Evolutionary conservation across 2,797 vertebrate genomes (phyloP).

Genomic region (Xiphophorus birchmanni): DNA sequence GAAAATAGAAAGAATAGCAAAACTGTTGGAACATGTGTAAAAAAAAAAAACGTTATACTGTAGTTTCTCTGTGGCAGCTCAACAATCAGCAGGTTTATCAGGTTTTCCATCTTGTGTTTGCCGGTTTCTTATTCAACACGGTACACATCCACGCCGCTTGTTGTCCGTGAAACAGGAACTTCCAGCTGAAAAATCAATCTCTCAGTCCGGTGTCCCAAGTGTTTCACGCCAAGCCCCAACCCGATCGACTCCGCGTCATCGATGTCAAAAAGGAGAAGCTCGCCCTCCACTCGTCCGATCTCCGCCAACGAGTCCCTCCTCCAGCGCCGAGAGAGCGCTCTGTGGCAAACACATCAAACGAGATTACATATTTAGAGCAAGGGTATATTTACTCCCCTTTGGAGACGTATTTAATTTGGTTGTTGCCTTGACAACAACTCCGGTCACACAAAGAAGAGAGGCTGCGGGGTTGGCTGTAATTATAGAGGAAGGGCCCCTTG

Average conservation of each 20-base stretch:
- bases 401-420: constrained; percentile 74
- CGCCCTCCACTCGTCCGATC: constrained; percentile 46
- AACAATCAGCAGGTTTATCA: not conserved
- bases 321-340: constrained; percentile 36
- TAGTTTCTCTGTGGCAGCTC: not conserved
- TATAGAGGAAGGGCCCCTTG: constrained; percentile 75
- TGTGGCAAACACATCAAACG: constrained; percentile 70
- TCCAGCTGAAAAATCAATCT: constrained; percentile 42
- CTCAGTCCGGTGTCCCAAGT: constrained; percentile 33
- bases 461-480: constrained; percentile 76
- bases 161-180: not conserved
- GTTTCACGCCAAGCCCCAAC: constrained; percentile 32
- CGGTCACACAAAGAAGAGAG: constrained; percentile 69
- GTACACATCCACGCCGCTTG: constrained; percentile 7
- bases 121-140: not conserved
- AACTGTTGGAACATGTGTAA: not conserved
- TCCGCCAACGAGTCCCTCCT: constrained; percentile 58
- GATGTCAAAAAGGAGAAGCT: constrained; percentile 51
- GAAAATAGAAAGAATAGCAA: not conserved
- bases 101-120: not conserved
- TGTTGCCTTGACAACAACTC: constrained; percentile 74
- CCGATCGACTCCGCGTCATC: constrained; percentile 41
- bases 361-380: constrained; percentile 73
- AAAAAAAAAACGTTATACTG: not conserved
- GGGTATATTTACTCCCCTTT: constrained; percentile 76